Base-by-base conservation (phyloP, 2,113 vertebrate genomes). In the Bothrops jararaca region DNA sequence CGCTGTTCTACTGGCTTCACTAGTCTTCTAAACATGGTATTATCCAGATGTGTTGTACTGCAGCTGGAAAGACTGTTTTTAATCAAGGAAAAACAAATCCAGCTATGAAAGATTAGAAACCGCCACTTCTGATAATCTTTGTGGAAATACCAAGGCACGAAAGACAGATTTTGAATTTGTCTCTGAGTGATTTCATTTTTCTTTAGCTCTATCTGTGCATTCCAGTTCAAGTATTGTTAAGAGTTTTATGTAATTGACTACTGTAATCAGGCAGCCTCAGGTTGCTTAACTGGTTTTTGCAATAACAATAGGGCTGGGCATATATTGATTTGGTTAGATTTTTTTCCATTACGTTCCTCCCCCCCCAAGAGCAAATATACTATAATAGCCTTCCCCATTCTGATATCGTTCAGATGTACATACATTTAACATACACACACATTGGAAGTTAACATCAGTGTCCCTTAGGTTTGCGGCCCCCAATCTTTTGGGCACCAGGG, bases 241-340 rank as follows among this genome's bases (percentile, higher is more conserved):
- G 42, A 52, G 22, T n/a, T 57, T 29, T 0, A 93, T 64, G 3
- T 0, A 0, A 5, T 26, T 50, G 9, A 50, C 54, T 85, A 11
- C 29, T 58, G n/a, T 12, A 26, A 89, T 56, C 80, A 93, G 20
- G 69, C 88, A 56, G 11, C 4, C 89, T 0, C 24, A 57, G 57
- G 34, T 2, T 0, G 0, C 42, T 23, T 50, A 85, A 85, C 22
- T 64, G 64, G 91, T 94, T 94, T 94, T 53, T 56, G 8, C 10
- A 9, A 86, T 88, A 53, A 56, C 74, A n/a, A 39, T 24, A 54
- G n/a, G 1, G 0, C 0, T n/a, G 29, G 53, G 86, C n/a, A 80
- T 5, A 80, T n/a, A 5, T 26, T 50, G 34, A 91, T 74, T 50
- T 48, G 24, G 91, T 90, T n/a, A 29, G 85, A 20, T 93, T 80